Percentiles rank a stretch among this genome's conserved stretches.
Conservation (phyloP, 2,888 invertebrate genomes). For the Ormyrus rosae region DNA sequence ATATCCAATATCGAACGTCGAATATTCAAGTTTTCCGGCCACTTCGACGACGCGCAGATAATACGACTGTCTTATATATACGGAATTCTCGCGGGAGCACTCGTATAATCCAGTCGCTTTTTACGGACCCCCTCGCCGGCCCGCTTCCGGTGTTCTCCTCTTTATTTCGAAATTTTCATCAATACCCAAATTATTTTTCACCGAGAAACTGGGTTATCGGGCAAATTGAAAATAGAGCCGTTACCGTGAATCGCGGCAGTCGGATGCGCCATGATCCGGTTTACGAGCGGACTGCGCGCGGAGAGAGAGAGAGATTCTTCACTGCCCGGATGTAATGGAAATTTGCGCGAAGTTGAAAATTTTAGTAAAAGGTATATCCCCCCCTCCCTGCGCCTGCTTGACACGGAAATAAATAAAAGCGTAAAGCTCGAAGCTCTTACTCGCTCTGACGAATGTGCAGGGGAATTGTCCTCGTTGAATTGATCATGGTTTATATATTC, state of each 20-base stretch:
- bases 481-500: too few relatives aligned
- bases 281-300: conserved; percentile 6
- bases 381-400: too few relatives aligned
- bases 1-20: conserved; percentile 9
- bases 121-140: not conserved
- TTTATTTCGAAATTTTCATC: conserved; percentile 39
- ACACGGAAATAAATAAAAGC: too few relatives aligned
- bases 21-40: conserved; percentile 18
- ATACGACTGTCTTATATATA: conserved; percentile 21
- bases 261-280: conserved; percentile 4
- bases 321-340: conserved; percentile 11
- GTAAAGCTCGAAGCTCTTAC: too few relatives aligned
- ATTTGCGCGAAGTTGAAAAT: conserved; percentile 14
- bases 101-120: conserved; percentile 1
- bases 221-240: conserved; percentile 47
- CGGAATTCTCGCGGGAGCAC: not conserved
- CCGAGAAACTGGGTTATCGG: conserved; percentile 40
- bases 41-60: not conserved
- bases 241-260: not conserved
- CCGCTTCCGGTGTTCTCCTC: not conserved
- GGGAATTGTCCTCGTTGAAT: too few relatives aligned
- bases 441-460: too few relatives aligned
- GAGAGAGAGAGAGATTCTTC: not conserved
- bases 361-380: not conserved
- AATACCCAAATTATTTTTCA: conserved; percentile 41